phyloP scores from a whole-genome alignment of 2,797 vertebrate genomes.

The Mionectes olivaceus region DNA sequence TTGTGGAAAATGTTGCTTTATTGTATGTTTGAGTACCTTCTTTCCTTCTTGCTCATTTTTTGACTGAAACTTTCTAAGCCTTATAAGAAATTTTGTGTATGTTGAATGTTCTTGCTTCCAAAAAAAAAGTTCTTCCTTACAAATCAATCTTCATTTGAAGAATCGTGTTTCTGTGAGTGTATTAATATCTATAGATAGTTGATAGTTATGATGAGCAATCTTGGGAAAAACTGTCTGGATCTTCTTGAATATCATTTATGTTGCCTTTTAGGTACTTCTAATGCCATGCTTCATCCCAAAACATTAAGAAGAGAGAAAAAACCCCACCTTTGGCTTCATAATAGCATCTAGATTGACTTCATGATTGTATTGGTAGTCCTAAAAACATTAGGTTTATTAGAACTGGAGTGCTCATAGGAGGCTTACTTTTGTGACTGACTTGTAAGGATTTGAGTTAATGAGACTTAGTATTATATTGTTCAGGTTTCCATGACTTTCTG shows the following conservation, averaged over 20 bases:
- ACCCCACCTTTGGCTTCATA: fast-evolving
- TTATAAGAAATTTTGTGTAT: not conserved
- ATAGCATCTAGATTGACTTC: not conserved
- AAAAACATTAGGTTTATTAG: not conserved
- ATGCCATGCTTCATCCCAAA: not conserved
- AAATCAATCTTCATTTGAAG: not conserved
- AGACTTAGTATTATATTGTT: not conserved
- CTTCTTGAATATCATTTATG: not conserved
- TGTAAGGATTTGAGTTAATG: not conserved
- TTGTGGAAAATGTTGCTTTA: not conserved
- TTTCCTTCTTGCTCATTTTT: not conserved
- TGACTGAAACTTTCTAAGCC: not conserved
- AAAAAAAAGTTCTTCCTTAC: not conserved
- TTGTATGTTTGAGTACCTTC: not conserved
- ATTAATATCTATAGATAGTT: not conserved
- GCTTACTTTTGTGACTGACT: not conserved
- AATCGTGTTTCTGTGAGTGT: not conserved
- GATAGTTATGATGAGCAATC: not conserved
- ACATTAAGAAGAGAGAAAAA: not conserved
- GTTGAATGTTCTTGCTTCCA: not conserved
- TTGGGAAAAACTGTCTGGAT: not conserved
- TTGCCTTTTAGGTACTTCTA: not conserved
- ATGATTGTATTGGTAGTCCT: not conserved
- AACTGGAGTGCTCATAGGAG: not conserved
- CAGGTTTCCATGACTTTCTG: not conserved